Conservation (phyloP, 37 sponge, comb jelly and placozoan species). For the Mnemiopsis leidyi region DNA sequence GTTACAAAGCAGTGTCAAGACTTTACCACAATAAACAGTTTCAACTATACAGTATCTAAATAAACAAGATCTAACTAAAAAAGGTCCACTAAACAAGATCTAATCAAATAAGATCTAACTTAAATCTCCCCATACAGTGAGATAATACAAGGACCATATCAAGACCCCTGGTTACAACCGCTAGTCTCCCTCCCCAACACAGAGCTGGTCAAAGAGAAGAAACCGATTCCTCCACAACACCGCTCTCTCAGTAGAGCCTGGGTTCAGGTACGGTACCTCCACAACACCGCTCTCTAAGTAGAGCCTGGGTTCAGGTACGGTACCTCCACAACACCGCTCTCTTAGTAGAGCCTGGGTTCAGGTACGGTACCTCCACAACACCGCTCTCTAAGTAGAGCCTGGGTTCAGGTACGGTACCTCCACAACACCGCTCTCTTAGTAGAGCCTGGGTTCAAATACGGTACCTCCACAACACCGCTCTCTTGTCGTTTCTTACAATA, state of each 20-base stretch:
- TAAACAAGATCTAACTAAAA: no score
- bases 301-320: slow-evolving; percentile 53
- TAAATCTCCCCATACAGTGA: not conserved
- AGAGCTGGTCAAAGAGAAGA: slow-evolving; percentile 22
- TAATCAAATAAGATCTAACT: no score
- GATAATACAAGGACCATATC: not conserved
- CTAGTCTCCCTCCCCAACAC: slow-evolving; percentile 3
- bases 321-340: no score
- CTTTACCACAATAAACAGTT: no score
- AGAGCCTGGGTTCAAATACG: not conserved
- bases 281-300: not conserved
- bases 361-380: not conserved
- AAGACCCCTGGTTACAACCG: slow-evolving; percentile 59
- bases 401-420: not conserved
- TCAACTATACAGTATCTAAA: no score
- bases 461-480: no score
- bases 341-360: no score
- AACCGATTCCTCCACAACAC: slow-evolving; percentile 20
- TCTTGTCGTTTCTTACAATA: no score
- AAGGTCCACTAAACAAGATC: no score
- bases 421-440: not conserved
- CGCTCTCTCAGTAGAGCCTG: not conserved
- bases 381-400: not conserved
- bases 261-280: slow-evolving; percentile 52
- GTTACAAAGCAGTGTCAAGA: no score